Conservation (phyloP, 2,113 vertebrate species). For the Erythrolamprus reginae region DNA sequence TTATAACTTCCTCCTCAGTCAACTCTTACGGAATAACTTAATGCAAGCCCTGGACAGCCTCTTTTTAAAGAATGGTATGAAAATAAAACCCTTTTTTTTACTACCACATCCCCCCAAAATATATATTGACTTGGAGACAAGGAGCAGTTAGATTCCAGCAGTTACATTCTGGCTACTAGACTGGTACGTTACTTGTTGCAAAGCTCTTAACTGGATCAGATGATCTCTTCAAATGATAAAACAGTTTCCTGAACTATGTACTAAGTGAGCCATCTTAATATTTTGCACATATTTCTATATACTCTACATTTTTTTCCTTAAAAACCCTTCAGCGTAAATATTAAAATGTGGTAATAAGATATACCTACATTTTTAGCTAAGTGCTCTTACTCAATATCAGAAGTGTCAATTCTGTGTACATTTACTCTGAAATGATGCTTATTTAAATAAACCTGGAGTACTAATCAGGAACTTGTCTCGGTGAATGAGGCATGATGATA, state of each 20-base stretch:
- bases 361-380: background rate
- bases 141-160: background rate
- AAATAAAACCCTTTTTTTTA: background rate
- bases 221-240: background rate
- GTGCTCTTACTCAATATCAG: background rate
- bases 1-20: background rate
- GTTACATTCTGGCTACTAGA: background rate
- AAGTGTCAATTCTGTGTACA: background rate
- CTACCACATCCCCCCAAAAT: background rate
- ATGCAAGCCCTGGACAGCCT: background rate
- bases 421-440: background rate
- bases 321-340: background rate
- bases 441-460: constrained; percentile 10
- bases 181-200: background rate
- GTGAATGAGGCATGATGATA: constrained; percentile 20
- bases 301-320: too few species aligned
- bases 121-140: background rate
- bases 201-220: background rate
- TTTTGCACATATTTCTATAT: background rate
- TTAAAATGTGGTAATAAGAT: background rate
- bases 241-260: background rate
- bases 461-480: constrained; percentile 20
- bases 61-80: background rate
- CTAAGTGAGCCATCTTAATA: background rate
- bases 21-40: background rate